Percentiles rank a stretch among this genome's conserved stretches.
phyloP scores from a whole-genome alignment of 2,888 invertebrate species.

The Sminthurides aquaticus region DNA sequence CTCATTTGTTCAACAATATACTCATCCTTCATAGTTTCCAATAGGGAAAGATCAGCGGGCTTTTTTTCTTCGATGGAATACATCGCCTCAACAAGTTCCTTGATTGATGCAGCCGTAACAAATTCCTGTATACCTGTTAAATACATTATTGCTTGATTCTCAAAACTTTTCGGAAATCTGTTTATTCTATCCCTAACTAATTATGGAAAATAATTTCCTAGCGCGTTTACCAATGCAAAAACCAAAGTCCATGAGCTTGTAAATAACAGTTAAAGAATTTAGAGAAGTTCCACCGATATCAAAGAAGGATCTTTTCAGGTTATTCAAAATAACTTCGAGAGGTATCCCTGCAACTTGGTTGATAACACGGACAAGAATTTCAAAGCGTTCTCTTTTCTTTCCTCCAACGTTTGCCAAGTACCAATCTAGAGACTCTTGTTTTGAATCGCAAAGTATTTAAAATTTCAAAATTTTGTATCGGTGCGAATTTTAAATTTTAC shows the following conservation, averaged over 20 bases:
- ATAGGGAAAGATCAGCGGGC: not conserved
- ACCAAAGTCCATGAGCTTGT: not conserved
- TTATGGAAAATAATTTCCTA: not conserved
- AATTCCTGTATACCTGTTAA: not conserved
- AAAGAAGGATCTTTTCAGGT: conserved; percentile 1
- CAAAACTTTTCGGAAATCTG: not conserved
- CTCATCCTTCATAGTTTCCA: not conserved
- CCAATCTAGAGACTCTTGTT: too few relatives aligned
- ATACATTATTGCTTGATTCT: not conserved
- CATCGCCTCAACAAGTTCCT: not conserved
- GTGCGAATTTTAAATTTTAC: not conserved
- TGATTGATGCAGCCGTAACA: not conserved
- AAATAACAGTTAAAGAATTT: not conserved
- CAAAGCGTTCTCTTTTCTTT: not conserved
- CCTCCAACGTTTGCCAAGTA: not conserved
- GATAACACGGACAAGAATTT: not conserved
- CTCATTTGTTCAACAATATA: not conserved
- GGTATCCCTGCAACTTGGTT: not conserved
- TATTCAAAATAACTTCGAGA: not conserved
- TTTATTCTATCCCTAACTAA: not conserved
- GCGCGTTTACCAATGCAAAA: not conserved
- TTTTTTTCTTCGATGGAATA: not conserved
- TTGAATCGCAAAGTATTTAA: too few relatives aligned
- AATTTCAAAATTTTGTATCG: too few relatives aligned
- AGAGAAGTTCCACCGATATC: conserved; percentile 1